Conservation (phyloP, 2,888 invertebrate species). For the Habrosyne pyritoides region DNA sequence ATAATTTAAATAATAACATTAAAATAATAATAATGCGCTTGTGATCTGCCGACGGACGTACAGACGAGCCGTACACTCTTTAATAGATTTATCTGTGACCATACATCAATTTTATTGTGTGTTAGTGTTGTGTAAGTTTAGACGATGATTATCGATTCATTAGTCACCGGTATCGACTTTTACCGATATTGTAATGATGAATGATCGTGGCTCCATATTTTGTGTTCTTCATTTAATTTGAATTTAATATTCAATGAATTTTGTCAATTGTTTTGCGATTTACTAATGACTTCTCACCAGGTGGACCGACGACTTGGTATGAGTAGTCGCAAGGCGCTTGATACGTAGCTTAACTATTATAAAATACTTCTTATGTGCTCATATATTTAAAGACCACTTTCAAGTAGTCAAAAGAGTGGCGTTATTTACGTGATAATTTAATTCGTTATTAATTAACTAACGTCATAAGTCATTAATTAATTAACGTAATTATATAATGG, state of each 20-base stretch:
- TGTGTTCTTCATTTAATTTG: constrained; percentile 21
- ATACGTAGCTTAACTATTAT: too few relatives aligned
- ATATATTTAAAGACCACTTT: too few relatives aligned
- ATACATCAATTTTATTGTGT: constrained; percentile 61
- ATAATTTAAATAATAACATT: constrained; percentile 81
- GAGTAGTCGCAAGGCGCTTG: too few relatives aligned
- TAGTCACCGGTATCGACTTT: constrained; percentile 52
- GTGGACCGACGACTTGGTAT: too few relatives aligned
- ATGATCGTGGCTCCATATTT: constrained; percentile 39
- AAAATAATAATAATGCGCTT: constrained; percentile 73
- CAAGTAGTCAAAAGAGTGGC: too few relatives aligned
- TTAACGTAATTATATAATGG: too few relatives aligned
- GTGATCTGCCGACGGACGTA: constrained; percentile 58
- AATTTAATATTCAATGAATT: constrained; percentile 9
- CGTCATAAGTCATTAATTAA: too few relatives aligned
- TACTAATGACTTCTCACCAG: too few relatives aligned
- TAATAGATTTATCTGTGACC: constrained; percentile 76
- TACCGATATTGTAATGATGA: constrained; percentile 43
- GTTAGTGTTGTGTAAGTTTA: constrained; percentile 53
- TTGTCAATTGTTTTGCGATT: background rate
- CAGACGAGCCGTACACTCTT: constrained; percentile 51
- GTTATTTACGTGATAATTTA: too few relatives aligned
- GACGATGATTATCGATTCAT: constrained; percentile 63
- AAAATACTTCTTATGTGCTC: too few relatives aligned
- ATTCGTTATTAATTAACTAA: too few relatives aligned